A percentile compares a stretch with the other conserved stretches of the same genome.
phyloP scores from a whole-genome alignment of 2,888 invertebrate genomes.

The Beris morrisii region DNA sequence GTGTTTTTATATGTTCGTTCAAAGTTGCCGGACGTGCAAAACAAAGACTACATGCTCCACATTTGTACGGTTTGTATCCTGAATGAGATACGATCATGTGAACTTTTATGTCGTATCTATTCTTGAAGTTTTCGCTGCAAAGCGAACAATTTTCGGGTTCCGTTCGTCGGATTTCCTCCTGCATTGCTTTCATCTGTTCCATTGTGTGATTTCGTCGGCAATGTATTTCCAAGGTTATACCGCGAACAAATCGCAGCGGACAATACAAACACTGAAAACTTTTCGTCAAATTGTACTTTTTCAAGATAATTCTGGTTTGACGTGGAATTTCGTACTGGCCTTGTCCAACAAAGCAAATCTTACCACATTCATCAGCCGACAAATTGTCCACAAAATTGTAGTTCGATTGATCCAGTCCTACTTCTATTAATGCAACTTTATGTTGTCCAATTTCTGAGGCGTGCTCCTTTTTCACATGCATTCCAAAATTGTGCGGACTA shows the following conservation, averaged over 20 bases:
- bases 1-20: conserved; percentile 61
- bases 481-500: conserved; percentile 20
- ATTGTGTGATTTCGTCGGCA: conserved; percentile 33
- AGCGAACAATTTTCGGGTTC: conserved; percentile 1
- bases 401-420: conserved; percentile 1
- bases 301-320: not conserved
- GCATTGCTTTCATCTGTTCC: not conserved
- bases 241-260: conserved; percentile 33
- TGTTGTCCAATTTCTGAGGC: not conserved
- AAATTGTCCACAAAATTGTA: not conserved
- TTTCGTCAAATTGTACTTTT: conserved; percentile 10
- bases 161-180: not conserved
- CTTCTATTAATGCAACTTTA: conserved; percentile 10
- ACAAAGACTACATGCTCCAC: conserved; percentile 56
- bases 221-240: conserved; percentile 35
- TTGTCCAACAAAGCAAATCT: not conserved
- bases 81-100: conserved; percentile 31
- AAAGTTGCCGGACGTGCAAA: conserved; percentile 61
- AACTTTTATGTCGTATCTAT: conserved; percentile 8
- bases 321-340: not conserved
- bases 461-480: conserved; percentile 29
- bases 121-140: conserved; percentile 14
- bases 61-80: conserved; percentile 50
- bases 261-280: conserved; percentile 33
- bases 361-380: not conserved